Percentiles rank a stretch among this genome's conserved stretches.
These are phyloP conservation scores for Smittia sp. DNA, from an alignment of 2,888 invertebrate genomes.

Conservation along the genomic window DNA sequence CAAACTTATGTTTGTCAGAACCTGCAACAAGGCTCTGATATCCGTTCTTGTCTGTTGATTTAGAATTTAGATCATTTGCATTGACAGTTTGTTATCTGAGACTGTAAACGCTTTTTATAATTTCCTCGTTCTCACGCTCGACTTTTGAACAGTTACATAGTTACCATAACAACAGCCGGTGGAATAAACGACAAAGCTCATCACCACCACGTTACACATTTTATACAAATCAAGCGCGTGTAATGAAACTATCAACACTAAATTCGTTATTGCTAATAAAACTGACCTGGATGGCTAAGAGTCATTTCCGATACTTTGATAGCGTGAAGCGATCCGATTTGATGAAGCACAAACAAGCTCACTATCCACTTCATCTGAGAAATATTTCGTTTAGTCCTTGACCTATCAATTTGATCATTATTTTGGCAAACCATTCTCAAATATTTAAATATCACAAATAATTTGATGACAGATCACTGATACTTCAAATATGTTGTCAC, in stretches of 20 bases:
- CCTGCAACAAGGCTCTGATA: background rate
- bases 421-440: too few relatives aligned
- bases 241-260: background rate
- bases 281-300: constrained; percentile 28
- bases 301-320: background rate
- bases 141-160: too few relatives aligned
- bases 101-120: too few relatives aligned
- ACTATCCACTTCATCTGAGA: background rate
- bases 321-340: background rate
- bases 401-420: too few relatives aligned
- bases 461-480: too few relatives aligned
- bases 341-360: background rate
- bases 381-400: background rate
- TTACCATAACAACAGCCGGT: background rate
- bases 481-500: too few relatives aligned
- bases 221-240: background rate
- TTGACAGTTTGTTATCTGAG: too few relatives aligned
- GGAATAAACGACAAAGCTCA: background rate
- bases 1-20: constrained; percentile 25
- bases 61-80: background rate
- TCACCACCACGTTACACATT: background rate
- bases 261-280: background rate
- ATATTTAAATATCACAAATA: too few relatives aligned
- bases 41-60: constrained; percentile 23
- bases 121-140: too few relatives aligned